A percentile compares a stretch with the other conserved stretches of the same genome.
phyloP scores from a whole-genome alignment of 2,797 vertebrate species.

The Carduelis carduelis region DNA sequence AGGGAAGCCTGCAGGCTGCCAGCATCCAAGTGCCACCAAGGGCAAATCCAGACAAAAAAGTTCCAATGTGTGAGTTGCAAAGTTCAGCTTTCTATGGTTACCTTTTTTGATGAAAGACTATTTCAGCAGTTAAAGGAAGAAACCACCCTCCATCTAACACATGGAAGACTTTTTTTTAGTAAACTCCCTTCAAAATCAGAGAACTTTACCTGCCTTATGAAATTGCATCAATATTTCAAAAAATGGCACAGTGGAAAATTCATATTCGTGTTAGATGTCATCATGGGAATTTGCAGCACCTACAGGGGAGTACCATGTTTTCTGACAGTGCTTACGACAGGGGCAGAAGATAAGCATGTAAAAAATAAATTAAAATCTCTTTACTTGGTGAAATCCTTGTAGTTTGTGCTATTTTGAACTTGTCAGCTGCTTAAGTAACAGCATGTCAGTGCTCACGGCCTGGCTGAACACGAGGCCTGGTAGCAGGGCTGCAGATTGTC shows the following conservation, averaged over 20 bases:
- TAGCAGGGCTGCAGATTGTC: slow-evolving; percentile 29
- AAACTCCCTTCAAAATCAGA: background rate
- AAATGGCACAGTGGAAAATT: background rate
- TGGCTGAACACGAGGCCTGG: background rate
- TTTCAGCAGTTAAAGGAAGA: background rate
- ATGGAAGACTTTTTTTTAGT: background rate
- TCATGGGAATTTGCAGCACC: background rate
- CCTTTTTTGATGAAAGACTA: background rate
- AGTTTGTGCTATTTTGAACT: slow-evolving; percentile 31
- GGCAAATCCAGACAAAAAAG: background rate
- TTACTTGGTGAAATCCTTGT: background rate
- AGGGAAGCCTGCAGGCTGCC: background rate
- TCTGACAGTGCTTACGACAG: background rate
- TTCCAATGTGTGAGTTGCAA: background rate
- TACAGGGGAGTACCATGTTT: background rate
- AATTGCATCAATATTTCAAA: background rate
- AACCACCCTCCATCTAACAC: background rate
- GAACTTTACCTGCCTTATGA: background rate
- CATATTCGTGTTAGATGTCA: background rate
- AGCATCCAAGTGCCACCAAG: background rate
- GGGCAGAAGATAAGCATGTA: background rate
- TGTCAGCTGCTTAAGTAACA: slow-evolving; percentile 34
- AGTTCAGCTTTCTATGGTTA: background rate
- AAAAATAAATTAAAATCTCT: background rate
- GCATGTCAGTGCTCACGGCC: slow-evolving; percentile 23